These are phyloP conservation scores for Glossosoma conforme DNA, from an alignment of 1,140 invertebrate genomes.

Conservation along the genomic window DNA sequence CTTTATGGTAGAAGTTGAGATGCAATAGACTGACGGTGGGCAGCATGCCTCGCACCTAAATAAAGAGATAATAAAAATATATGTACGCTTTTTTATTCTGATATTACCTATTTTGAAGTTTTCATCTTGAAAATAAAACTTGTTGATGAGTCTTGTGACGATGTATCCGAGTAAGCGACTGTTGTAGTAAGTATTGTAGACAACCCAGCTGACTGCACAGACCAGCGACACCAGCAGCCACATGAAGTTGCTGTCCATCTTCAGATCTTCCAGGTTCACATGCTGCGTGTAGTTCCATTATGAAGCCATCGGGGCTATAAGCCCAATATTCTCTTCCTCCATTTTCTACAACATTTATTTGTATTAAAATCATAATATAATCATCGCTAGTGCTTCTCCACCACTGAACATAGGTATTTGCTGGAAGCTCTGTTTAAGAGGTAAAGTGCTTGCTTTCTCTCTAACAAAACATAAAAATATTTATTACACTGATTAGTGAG, in stretches of 20 bases:
- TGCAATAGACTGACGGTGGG: not conserved
- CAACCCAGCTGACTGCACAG: slow-evolving; percentile 80
- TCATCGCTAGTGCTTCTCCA: too few relatives aligned
- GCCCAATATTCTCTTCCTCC: slow-evolving; percentile 12
- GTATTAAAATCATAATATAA: too few relatives aligned
- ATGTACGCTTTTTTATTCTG: slow-evolving; percentile 14
- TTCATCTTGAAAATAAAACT: slow-evolving; percentile 77
- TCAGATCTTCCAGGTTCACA: slow-evolving; percentile 63
- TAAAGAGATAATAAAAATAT: slow-evolving; percentile 21
- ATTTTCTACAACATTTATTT: slow-evolving; percentile 10
- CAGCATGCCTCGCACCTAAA: not conserved
- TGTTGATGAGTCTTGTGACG: slow-evolving; percentile 83
- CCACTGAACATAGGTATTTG: too few relatives aligned
- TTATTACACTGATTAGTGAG: too few relatives aligned
- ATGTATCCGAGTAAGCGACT: slow-evolving; percentile 87
- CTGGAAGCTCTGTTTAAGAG: too few relatives aligned
- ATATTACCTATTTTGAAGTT: slow-evolving; percentile 85
- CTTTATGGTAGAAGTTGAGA: too few relatives aligned
- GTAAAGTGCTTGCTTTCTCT: too few relatives aligned
- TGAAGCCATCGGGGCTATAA: slow-evolving; percentile 39
- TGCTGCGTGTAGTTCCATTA: slow-evolving; percentile 51
- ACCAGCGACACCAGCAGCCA: slow-evolving; percentile 74
- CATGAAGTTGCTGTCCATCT: slow-evolving; percentile 75
- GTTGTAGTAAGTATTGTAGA: slow-evolving; percentile 94
- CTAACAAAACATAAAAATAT: too few relatives aligned